Conservation (phyloP, 2,113 vertebrate species). For the Uria lomvia region DNA sequence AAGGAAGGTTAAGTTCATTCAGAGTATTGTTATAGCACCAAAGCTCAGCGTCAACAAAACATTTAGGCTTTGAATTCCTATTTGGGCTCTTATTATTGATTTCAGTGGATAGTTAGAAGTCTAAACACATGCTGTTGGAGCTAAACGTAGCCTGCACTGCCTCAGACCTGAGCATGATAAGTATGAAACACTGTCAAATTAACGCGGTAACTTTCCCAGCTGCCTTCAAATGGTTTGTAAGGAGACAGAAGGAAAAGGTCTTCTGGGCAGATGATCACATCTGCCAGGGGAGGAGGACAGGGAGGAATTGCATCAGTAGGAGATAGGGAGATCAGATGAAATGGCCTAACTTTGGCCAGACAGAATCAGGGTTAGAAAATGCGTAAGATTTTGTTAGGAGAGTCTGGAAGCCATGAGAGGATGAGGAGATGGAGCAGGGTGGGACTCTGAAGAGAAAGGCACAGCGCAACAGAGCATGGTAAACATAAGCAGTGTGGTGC, state of each 20-base stretch:
- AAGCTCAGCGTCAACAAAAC: background rate
- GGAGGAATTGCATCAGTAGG: background rate
- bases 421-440: rapidly evolving
- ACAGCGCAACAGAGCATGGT: rapidly evolving
- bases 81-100: background rate
- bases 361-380: background rate
- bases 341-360: background rate
- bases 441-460: background rate
- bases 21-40: background rate
- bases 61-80: background rate
- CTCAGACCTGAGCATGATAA: background rate
- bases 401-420: background rate
- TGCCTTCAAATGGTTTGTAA: background rate
- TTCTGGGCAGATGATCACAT: background rate
- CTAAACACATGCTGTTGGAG: background rate
- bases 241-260: background rate
- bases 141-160: background rate
- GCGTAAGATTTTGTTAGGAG: background rate
- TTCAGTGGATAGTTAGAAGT: background rate
- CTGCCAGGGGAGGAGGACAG: background rate
- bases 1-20: slow-evolving; percentile 13
- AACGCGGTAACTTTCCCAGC: background rate
- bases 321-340: background rate
- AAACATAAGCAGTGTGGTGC: background rate
- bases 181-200: background rate